A percentile compares a stretch with the other conserved stretches of the same genome.
These are phyloP conservation scores for Homalodisca vitripennis DNA, from an alignment of 1,140 invertebrate species.

Conservation along the genomic window DNA sequence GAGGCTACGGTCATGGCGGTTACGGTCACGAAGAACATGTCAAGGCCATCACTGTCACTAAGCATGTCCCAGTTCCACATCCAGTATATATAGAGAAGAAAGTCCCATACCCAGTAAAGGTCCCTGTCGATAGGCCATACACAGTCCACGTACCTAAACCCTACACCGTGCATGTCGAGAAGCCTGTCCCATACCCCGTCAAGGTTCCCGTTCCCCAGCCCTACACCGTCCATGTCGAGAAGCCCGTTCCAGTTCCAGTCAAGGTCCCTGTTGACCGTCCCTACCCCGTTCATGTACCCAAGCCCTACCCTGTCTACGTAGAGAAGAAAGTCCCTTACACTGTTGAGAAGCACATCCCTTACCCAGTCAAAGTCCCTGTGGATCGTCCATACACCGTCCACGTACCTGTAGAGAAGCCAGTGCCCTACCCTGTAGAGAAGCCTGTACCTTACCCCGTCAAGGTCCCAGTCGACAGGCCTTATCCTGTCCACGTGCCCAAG, in stretches of 20 bases:
- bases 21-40: slow-evolving; percentile 59
- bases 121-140: slow-evolving; percentile 49
- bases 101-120: slow-evolving; percentile 61
- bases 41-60: slow-evolving; percentile 70
- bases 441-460: slow-evolving; percentile 61
- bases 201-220: slow-evolving; percentile 70
- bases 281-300: slow-evolving; percentile 67
- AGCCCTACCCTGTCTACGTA: slow-evolving; percentile 37
- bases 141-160: slow-evolving; percentile 1
- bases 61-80: slow-evolving; percentile 70
- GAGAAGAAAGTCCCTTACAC: slow-evolving; percentile 27
- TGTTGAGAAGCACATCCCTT: slow-evolving; percentile 58
- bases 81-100: slow-evolving; percentile 51
- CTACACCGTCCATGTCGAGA: slow-evolving; percentile 64
- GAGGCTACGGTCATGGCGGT: slow-evolving; percentile 46
- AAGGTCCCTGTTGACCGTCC: slow-evolving; percentile 75
- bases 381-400: slow-evolving; percentile 63
- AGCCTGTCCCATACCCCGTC: slow-evolving; percentile 64
- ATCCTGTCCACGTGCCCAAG: slow-evolving; percentile 51
- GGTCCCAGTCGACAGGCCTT: slow-evolving; percentile 38
- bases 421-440: slow-evolving; percentile 56
- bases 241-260: slow-evolving; percentile 68
- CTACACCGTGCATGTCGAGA: slow-evolving; percentile 64
- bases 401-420: slow-evolving; percentile 50
- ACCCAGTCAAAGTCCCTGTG: slow-evolving; percentile 60